Conservation (phyloP, 2,797 vertebrate genomes). For the Typhlichthys eigenmanni region DNA sequence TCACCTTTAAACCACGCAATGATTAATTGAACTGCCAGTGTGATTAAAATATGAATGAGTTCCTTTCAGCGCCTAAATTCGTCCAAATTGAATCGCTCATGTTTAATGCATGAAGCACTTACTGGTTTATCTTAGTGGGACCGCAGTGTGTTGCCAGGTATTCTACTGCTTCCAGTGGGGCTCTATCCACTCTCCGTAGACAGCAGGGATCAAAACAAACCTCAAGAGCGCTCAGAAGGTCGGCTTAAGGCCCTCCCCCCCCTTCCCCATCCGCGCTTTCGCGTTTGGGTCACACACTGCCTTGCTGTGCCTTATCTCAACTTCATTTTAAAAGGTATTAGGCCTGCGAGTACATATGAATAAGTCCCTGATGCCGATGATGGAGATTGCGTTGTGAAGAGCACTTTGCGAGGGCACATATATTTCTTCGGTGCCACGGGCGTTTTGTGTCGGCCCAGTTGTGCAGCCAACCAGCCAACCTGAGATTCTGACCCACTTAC, state of each 20-base stretch:
- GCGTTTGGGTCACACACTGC: not conserved
- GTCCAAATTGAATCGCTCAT: conserved; percentile 55
- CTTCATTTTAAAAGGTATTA: not conserved
- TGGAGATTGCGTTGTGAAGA: not conserved
- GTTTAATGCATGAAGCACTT: conserved; percentile 70
- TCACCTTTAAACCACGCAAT: conserved; percentile 69
- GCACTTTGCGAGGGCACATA: conserved; percentile 14
- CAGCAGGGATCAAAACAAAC: not conserved
- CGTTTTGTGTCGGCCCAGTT: conserved; percentile 54
- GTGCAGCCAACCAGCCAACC: conserved; percentile 68
- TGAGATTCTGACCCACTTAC: conserved; percentile 76
- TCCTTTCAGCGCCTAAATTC: conserved; percentile 65
- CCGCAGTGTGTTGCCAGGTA: conserved; percentile 40
- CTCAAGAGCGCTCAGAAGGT: not conserved
- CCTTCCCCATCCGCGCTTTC: too few relatives aligned
- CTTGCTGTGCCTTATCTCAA: conserved; percentile 5
- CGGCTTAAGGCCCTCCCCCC: too few relatives aligned
- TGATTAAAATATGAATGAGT: conserved; percentile 77
- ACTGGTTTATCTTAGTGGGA: conserved; percentile 58
- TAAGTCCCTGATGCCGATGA: conserved; percentile 16
- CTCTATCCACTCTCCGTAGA: not conserved
- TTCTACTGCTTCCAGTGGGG: conserved; percentile 12
- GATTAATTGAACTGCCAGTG: conserved; percentile 75
- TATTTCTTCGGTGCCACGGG: conserved; percentile 32
- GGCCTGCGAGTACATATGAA: conserved; percentile 1